These are phyloP conservation scores for Stenichneumon culpator DNA, from an alignment of 2,888 invertebrate genomes.

Conservation along the genomic window DNA sequence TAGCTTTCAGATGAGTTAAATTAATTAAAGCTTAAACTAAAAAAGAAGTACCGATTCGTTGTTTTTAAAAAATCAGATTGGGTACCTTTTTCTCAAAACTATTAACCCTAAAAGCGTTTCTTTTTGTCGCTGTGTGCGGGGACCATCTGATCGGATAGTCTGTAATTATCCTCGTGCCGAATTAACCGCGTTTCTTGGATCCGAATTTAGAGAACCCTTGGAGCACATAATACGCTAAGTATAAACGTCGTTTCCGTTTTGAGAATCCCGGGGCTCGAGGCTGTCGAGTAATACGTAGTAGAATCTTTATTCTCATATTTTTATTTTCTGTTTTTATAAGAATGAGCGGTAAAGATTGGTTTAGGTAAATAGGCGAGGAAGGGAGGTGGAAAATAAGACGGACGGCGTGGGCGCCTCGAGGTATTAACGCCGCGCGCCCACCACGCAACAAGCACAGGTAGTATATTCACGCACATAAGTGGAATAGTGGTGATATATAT, in stretches of 20 bases:
- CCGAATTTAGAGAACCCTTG: conserved; percentile 6
- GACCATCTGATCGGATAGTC: conserved; percentile 24
- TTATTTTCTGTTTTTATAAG: conserved; percentile 19
- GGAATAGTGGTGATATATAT: conserved; percentile 21
- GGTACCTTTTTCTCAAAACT: conserved; percentile 26
- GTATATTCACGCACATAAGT: conserved; percentile 24
- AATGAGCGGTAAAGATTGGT: conserved; percentile 48
- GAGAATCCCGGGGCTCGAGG: conserved; percentile 48
- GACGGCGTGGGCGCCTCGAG: conserved; percentile 63
- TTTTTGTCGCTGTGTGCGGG: conserved; percentile 1
- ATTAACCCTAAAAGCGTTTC: conserved; percentile 29
- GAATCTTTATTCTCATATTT: background rate
- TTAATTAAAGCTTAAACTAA: background rate
- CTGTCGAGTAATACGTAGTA: conserved; percentile 19
- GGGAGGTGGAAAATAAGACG: conserved; percentile 59
- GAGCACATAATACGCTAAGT: conserved; percentile 39
- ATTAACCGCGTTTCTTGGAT: conserved; percentile 59
- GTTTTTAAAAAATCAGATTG: background rate
- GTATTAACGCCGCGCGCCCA: conserved; percentile 61
- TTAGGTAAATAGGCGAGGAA: conserved; percentile 53
- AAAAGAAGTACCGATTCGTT: background rate
- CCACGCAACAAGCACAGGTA: conserved; percentile 48
- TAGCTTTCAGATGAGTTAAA: background rate
- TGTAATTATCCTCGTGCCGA: conserved; percentile 63
- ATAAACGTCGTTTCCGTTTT: conserved; percentile 62